Conservation (phyloP, 2,888 invertebrate genomes). For the Drosophila infuscata region DNA sequence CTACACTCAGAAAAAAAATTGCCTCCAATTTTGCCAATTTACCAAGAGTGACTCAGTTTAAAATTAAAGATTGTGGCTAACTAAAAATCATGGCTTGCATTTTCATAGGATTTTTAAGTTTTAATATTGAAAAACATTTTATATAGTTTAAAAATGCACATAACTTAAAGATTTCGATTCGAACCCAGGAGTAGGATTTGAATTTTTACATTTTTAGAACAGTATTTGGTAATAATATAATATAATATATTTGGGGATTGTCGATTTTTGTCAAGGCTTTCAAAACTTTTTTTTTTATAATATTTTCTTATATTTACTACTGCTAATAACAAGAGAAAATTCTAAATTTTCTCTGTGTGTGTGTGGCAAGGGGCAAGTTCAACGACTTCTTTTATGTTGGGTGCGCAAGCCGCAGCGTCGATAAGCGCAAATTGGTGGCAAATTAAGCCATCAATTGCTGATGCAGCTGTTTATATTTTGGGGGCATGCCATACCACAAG, state of each 20-base stretch:
- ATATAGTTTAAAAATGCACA: no score
- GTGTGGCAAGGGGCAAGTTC: neutral
- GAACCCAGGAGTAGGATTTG: no score
- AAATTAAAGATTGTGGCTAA: neutral
- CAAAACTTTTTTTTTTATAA: no score
- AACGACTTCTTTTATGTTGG: neutral
- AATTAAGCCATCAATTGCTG: conserved; percentile 73
- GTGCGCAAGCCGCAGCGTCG: conserved; percentile 24
- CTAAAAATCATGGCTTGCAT: neutral
- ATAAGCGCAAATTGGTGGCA: conserved; percentile 80
- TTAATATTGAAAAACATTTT: no score
- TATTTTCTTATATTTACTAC: neutral
- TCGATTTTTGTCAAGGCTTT: no score
- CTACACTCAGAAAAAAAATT: neutral
- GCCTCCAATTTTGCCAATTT: neutral
- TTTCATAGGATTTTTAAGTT: no score
- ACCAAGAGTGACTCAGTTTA: neutral
- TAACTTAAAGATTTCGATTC: no score
- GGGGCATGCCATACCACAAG: neutral
- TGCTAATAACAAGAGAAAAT: neutral
- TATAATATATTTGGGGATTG: no score
- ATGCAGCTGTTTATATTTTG: conserved; percentile 57
- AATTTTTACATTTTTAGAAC: no score
- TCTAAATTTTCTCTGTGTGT: neutral
- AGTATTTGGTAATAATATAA: neutral